Base-by-base conservation (phyloP, 2,888 invertebrate species). In the Plebejus anna region DNA sequence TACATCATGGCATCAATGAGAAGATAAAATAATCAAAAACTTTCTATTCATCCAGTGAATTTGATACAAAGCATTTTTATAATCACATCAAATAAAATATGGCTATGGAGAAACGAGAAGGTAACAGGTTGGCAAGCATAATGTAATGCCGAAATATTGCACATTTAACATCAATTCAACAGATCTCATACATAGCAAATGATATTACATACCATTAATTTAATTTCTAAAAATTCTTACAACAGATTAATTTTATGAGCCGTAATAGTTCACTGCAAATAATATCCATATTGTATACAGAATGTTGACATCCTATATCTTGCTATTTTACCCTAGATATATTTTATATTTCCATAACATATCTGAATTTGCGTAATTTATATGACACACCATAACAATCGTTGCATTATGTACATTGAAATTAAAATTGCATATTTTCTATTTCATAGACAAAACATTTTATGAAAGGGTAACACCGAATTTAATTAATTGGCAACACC, bases 131-230 rank as follows among this genome's bases (percentile, higher is more conserved):
- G 78, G 77, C 78, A 79, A 79, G 77, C 78, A 73, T 70, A 72
- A 72, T 76, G 73, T 72, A 22, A 71, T 42, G 80, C 79, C 80
- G 77, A 83, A 83, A 73, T 88, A 89, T 89, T 89, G 89, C 87
- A 89, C 89, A 55, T 51, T 85, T 85, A 84, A 81, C 79, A 80
- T 79, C 78, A 79, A 79, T 83, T 81, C 80, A 85, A 89, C 86
- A 89, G 85, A 89, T 87, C 85, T 86, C 81, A 85, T 82, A 85
- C 81, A 78, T 86, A 84, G 86, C 85, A 90, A 89, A 90, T 90
- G 90, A 91, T 90, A 92, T 92, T 82, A 84, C 81, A 91, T 91
- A 91, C 86, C 90, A 91, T 91, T 89, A 90, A 89, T 86, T 86
- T 86, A 81, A 82, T 83, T 83, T 80, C 70, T 79, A 78, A 79